These are phyloP conservation scores for Syritta pipiens DNA, from an alignment of 2,888 invertebrate species.

Conservation along the genomic window DNA sequence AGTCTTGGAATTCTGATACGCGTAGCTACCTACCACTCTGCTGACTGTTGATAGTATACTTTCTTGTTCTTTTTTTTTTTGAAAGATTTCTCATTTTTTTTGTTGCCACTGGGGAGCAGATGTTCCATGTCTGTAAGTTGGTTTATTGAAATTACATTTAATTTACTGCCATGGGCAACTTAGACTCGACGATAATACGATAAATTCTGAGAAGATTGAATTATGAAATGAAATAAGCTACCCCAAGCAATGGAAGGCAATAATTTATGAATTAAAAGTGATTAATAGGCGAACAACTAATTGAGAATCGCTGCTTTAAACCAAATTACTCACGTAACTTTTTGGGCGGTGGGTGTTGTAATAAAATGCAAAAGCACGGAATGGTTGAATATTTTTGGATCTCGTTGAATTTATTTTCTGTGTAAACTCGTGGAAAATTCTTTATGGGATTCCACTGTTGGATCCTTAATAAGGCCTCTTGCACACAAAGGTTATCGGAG, in stretches of 20 bases:
- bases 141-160: slow-evolving; percentile 54
- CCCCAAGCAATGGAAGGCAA: slow-evolving; percentile 7
- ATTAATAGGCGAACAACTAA: slow-evolving; percentile 30
- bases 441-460: too few species aligned
- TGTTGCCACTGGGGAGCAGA: slow-evolving; percentile 21
- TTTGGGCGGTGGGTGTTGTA: too few species aligned
- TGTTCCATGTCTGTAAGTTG: slow-evolving; percentile 31
- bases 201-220: slow-evolving; percentile 36
- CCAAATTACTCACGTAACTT: too few species aligned
- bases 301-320: slow-evolving; percentile 26
- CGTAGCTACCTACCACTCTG: slow-evolving; percentile 6
- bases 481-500: too few species aligned
- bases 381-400: too few species aligned
- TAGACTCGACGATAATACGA: slow-evolving; percentile 10
- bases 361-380: too few species aligned
- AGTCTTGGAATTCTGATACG: slow-evolving; percentile 3
- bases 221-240: slow-evolving; percentile 25
- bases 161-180: slow-evolving; percentile 28
- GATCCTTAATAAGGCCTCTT: too few species aligned
- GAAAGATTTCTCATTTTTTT: neutral
- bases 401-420: too few species aligned
- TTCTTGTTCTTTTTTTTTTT: neutral
- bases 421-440: too few species aligned
- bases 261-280: slow-evolving; percentile 25
- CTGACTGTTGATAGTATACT: neutral